These are phyloP conservation scores for Chiloscyllium punctatum DNA, from an alignment of 2,797 vertebrate species.

Conservation along the genomic window DNA sequence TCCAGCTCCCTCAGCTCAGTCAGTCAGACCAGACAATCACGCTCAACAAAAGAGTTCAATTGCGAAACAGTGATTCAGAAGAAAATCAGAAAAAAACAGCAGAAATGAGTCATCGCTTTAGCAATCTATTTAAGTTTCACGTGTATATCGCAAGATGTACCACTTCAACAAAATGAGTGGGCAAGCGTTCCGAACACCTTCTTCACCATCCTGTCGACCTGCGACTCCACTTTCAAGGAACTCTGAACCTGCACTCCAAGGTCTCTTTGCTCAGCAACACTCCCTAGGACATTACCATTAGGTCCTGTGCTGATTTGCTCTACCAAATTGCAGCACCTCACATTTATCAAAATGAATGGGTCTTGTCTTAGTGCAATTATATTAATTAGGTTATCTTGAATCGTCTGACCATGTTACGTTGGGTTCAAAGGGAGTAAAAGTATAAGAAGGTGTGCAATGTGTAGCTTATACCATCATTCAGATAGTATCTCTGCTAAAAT, in stretches of 20 bases:
- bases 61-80: constrained; percentile 1
- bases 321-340: too few species aligned
- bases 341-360: not conserved
- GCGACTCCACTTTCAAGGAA: too few species aligned
- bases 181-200: too few species aligned
- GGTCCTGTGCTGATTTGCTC: too few species aligned
- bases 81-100: not conserved
- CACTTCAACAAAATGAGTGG: not conserved
- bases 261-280: too few species aligned
- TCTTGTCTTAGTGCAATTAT: not conserved
- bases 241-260: too few species aligned
- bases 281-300: too few species aligned
- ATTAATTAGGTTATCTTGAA: not conserved
- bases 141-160: not conserved
- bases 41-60: not conserved
- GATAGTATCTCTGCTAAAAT: not conserved
- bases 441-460: too few species aligned
- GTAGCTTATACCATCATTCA: not conserved
- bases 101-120: not conserved
- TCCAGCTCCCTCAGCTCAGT: not conserved
- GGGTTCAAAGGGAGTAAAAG: not conserved
- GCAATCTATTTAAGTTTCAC: not conserved
- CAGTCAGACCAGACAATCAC: not conserved
- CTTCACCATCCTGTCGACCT: too few species aligned
- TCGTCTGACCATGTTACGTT: not conserved